A percentile compares a stretch with the other conserved stretches of the same genome.
Evolutionary conservation across 2,113 vertebrate genomes (phyloP).

Genomic region (Heloderma charlesbogerti): DNA sequence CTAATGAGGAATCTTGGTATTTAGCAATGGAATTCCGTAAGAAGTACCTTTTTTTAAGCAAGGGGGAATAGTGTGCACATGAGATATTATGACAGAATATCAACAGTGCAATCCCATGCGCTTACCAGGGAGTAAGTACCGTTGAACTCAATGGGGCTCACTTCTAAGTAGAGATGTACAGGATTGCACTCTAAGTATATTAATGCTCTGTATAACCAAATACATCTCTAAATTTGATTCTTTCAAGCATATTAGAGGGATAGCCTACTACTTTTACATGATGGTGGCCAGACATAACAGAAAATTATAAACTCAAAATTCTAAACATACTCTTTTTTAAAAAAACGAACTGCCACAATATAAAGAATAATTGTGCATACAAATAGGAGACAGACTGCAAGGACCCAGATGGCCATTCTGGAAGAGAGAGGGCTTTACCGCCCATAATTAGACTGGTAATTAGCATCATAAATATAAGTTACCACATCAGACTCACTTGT

Average conservation of each 20-base stretch:
- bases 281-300: slow-evolving; percentile 2
- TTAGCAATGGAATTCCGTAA: neutral
- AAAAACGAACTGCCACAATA: neutral
- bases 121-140: neutral
- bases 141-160: neutral
- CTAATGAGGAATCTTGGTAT: slow-evolving; percentile 20
- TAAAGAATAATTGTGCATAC: neutral
- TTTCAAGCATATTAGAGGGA: accelerated
- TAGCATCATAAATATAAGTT: slow-evolving; percentile 28
- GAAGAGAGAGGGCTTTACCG: neutral
- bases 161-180: neutral
- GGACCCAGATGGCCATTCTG: neutral
- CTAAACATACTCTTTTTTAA: neutral
- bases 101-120: neutral
- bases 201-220: accelerated
- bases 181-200: no score
- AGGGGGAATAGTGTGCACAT: accelerated
- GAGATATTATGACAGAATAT: neutral
- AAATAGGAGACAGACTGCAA: neutral
- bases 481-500: neutral
- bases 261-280: neutral
- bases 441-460: neutral
- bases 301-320: neutral
- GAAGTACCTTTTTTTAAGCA: accelerated
- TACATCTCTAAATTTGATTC: accelerated